Evolutionary conservation across 2,797 vertebrate genomes (phyloP).

Genomic region (Halcyon leucocephala): DNA sequence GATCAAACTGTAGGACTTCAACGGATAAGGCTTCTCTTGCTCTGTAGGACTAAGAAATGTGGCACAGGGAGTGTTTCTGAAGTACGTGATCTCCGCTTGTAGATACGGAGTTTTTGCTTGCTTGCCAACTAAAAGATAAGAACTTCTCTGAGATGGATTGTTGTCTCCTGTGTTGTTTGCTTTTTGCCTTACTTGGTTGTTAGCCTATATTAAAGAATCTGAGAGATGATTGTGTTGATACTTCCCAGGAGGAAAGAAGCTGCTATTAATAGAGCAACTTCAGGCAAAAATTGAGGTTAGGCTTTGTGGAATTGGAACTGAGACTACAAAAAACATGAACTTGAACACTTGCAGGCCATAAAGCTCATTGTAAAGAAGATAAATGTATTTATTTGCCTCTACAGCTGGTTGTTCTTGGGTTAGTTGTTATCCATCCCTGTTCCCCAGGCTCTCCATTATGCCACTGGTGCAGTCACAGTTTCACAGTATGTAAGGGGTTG

Average conservation of each 20-base stretch:
- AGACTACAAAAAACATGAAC: neutral
- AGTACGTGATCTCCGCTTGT: neutral
- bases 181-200: neutral
- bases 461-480: neutral
- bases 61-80: neutral
- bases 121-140: neutral
- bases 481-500: too few species aligned
- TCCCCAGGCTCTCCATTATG: neutral
- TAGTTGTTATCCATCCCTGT: neutral
- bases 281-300: neutral
- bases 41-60: neutral
- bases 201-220: neutral
- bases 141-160: neutral
- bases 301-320: neutral
- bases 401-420: neutral
- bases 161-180: constrained; percentile 1
- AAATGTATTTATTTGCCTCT: neutral
- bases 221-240: neutral
- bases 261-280: neutral
- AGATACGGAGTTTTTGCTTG: neutral
- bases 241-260: neutral
- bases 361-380: neutral
- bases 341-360: neutral
- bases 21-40: neutral
- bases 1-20: neutral